These are phyloP conservation scores for Acipenser oxyrinchus DNA, from an alignment of 2,797 vertebrate genomes.

Conservation along the genomic window DNA sequence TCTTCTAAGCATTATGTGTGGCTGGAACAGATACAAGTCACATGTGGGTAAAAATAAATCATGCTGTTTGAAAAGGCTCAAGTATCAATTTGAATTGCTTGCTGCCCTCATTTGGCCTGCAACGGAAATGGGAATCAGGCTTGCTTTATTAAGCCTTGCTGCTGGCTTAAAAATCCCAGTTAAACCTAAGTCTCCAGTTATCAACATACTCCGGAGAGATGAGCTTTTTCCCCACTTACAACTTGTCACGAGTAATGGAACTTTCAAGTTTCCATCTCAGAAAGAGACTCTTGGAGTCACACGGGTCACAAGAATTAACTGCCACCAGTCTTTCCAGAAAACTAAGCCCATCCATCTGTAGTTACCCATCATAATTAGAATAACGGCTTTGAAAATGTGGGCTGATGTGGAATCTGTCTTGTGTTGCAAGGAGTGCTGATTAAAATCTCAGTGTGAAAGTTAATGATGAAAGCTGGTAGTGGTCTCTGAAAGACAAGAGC, in stretches of 20 bases:
- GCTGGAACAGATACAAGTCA: too few species aligned
- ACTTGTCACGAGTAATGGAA: conserved; percentile 77
- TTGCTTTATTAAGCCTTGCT: conserved; percentile 35
- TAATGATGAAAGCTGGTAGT: conserved; percentile 83
- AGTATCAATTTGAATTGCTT: background rate
- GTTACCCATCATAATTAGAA: conserved; percentile 73
- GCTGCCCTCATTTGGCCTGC: background rate
- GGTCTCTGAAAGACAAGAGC: conserved; percentile 73
- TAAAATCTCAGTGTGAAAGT: conserved; percentile 82
- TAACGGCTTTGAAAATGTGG: conserved; percentile 79
- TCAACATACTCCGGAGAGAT: conserved; percentile 72
- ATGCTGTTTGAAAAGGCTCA: background rate
- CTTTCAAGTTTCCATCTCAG: conserved; percentile 72
- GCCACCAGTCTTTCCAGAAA: conserved; percentile 70
- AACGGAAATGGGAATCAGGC: conserved; percentile 9
- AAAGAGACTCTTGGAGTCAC: conserved; percentile 65
- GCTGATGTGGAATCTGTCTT: conserved; percentile 72
- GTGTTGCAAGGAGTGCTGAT: conserved; percentile 62
- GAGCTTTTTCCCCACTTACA: conserved; percentile 76
- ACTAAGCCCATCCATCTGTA: conserved; percentile 69
- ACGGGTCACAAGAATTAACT: conserved; percentile 74
- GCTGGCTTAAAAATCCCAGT: conserved; percentile 54
- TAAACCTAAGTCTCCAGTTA: conserved; percentile 71
- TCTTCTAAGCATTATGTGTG: too few species aligned
- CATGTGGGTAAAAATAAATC: too few species aligned